phyloP scores from a whole-genome alignment of 2,113 vertebrate genomes.

The Pelvicachromis taeniatus region DNA sequence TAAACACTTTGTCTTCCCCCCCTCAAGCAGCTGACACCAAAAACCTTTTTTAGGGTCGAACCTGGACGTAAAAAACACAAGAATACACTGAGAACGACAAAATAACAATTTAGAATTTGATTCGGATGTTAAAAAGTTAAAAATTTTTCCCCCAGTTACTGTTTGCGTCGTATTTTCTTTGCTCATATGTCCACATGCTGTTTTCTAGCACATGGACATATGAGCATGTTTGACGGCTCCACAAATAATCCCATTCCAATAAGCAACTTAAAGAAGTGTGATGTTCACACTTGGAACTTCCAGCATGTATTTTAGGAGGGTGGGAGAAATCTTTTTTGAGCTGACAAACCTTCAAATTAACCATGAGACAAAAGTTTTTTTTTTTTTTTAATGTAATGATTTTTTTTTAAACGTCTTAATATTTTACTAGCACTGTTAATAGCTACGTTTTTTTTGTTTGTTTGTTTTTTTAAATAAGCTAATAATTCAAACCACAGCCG shows the following conservation, averaged over 20 bases:
- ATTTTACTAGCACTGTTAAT: not conserved
- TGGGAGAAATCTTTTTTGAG: not conserved
- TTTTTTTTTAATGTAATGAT: not conserved
- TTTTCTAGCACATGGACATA: not conserved
- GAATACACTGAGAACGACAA: not conserved
- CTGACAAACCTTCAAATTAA: not conserved
- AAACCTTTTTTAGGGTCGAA: conserved; percentile 98
- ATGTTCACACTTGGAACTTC: not conserved
- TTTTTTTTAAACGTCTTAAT: not conserved
- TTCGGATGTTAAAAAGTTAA: not conserved
- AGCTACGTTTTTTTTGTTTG: too few species aligned
- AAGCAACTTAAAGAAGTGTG: not conserved
- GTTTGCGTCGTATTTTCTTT: not conserved
- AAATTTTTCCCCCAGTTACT: not conserved
- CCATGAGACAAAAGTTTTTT: not conserved
- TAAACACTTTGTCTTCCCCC: conserved; percentile 94
- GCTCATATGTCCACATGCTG: not conserved
- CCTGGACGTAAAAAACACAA: conserved; percentile 59
- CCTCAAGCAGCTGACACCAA: conserved; percentile 95
- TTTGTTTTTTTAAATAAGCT: not conserved
- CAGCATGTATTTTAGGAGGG: not conserved
- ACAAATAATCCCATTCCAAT: not conserved
- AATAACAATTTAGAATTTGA: not conserved
- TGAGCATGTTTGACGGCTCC: not conserved
- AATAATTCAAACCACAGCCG: not conserved